Evolutionary conservation across 1,140 invertebrate species (phyloP).

Genomic region (Mycetomoellerius zeteki): DNA sequence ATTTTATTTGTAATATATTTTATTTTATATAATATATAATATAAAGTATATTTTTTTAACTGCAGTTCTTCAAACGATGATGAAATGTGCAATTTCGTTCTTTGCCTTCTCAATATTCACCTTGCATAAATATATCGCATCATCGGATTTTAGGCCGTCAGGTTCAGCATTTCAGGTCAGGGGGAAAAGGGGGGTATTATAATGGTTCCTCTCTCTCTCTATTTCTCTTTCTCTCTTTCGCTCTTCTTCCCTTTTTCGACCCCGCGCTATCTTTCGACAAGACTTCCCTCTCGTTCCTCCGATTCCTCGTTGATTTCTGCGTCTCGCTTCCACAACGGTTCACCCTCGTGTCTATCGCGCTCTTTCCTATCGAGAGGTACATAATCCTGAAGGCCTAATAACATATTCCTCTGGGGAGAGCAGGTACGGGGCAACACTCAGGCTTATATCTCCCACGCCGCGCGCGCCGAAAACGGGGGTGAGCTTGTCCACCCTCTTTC

Average conservation of each 20-base stretch:
- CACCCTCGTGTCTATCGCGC: slow-evolving; percentile 20
- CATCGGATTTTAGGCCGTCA: slow-evolving; percentile 38
- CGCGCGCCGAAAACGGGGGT: not conserved
- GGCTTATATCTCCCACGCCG: slow-evolving; percentile 47
- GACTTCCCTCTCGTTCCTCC: slow-evolving; percentile 47
- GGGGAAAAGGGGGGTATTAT: slow-evolving; percentile 41
- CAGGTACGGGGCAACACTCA: slow-evolving; percentile 66
- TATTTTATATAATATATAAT: not conserved
- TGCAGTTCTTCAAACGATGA: not conserved
- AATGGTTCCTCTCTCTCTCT: slow-evolving; percentile 20
- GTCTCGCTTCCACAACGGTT: slow-evolving; percentile 39
- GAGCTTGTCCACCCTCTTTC: slow-evolving; percentile 75
- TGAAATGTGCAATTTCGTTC: not conserved
- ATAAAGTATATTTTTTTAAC: not conserved
- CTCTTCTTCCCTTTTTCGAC: not conserved
- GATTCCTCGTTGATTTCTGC: slow-evolving; percentile 47
- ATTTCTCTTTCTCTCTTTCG: not conserved
- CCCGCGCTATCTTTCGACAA: slow-evolving; percentile 54
- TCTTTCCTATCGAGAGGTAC: slow-evolving; percentile 77
- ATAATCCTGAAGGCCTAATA: slow-evolving; percentile 83
- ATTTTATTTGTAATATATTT: no score
- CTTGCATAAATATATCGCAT: slow-evolving; percentile 29
- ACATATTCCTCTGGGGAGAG: slow-evolving; percentile 82
- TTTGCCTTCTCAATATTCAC: slow-evolving; percentile 3
- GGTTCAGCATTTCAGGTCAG: not conserved